Evolutionary conservation across 2,797 vertebrate species (phyloP).

Genomic region (Acanthurus leucopareius): DNA sequence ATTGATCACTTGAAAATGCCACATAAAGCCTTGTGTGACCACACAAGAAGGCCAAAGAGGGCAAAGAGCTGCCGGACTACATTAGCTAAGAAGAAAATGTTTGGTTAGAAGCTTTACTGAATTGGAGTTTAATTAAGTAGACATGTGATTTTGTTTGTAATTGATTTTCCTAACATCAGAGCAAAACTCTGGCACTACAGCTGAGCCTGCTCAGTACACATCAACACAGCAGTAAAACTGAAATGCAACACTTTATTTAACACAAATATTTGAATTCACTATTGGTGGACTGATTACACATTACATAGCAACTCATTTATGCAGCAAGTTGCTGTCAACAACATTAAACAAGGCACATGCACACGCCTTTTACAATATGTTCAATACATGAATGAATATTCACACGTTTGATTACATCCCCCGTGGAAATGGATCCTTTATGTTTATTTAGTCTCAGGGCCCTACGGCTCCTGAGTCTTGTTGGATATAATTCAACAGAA

Average conservation of each 20-base stretch:
- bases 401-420: conserved; percentile 21
- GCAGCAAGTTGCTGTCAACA: conserved; percentile 19
- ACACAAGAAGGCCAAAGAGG: conserved; percentile 38
- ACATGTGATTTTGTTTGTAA: conserved; percentile 38
- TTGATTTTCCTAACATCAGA: conserved; percentile 48
- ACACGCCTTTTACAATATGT: not conserved
- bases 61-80: conserved; percentile 24
- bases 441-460: conserved; percentile 20
- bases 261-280: conserved; percentile 44
- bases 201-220: conserved; percentile 24
- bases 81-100: conserved; percentile 27
- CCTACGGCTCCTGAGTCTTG: not conserved
- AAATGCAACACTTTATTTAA: conserved; percentile 18
- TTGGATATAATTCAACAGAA: conserved; percentile 10
- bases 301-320: conserved; percentile 17
- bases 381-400: conserved; percentile 26
- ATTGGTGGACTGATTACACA: conserved; percentile 6
- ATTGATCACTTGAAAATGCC: conserved; percentile 70
- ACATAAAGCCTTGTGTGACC: conserved; percentile 58
- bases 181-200: conserved; percentile 22
- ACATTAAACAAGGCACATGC: not conserved
- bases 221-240: not conserved
- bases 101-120: conserved; percentile 34
- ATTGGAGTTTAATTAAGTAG: conserved; percentile 50
- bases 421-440: conserved; percentile 25